Evolutionary conservation across 2,797 vertebrate species (phyloP), one percentile per base, ranked within the genome.

Genomic region (Acanthopagrus latus): DNA sequence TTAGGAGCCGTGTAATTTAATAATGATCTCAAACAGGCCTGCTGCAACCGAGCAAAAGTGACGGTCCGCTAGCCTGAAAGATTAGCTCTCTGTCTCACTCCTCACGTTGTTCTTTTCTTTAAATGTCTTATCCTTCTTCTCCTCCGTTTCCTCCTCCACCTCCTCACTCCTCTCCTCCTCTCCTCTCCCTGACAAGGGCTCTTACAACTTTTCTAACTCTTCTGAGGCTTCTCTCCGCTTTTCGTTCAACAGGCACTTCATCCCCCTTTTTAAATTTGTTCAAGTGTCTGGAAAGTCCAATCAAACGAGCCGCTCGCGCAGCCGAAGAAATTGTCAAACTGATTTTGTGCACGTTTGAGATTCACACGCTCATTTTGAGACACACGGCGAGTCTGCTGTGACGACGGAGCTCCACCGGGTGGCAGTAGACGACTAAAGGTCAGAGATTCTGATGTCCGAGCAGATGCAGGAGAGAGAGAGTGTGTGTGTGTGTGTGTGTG

Each of bases 1-100:
- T 94, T 93, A 92, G 83, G 70, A 82, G 70, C 74, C 84, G 44
- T 90, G 87, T 94, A 87, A 94, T 93, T 91, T 77, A 92, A 92
- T 94, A 90, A 92, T 62, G 29, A 69, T 73, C 82, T 83, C 81
- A 84, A 92, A 90, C 80, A 84, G 77, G 74, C 80, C 86, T 74
- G 85, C 81, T 89, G 82, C 58, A 86, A 82, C 80, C 64, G 65
- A 74, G 71, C 77, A 82, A 78, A 78, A 75, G 81, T 51, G 63
- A 71, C 72, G 78, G 44, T 88, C 86, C 84, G 74, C 75, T 54
- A 71, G 69, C 51, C 63, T 75, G 82, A 75, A 76, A 86, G 78
- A 85, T 78, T 58, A 72, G 43, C 62, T 59, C 41, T 13, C 64
- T 65, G 43, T 55, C 17, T 68, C 48, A n/a, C 63, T 71, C n/a